Evolutionary conservation across 2,797 vertebrate species (phyloP).

Genomic region (Peromyscus eremicus): DNA sequence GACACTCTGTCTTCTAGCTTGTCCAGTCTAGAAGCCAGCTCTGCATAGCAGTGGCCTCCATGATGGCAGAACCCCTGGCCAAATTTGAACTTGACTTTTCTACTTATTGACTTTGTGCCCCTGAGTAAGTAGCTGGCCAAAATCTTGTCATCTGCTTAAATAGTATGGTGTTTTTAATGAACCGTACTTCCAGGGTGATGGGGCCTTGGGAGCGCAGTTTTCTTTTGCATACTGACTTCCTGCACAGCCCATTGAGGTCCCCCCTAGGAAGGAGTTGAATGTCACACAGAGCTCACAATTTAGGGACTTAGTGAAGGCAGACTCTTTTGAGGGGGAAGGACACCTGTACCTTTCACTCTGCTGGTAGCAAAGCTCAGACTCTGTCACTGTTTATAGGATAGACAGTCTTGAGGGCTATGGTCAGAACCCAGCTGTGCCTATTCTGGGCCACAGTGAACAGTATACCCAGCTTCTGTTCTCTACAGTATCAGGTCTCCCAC

Average conservation of each 20-base stretch:
- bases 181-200: too few species aligned
- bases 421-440: neutral
- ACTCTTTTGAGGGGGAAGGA: neutral
- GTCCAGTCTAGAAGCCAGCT: neutral
- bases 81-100: neutral
- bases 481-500: neutral
- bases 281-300: neutral
- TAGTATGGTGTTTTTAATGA: neutral
- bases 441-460: rapidly evolving
- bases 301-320: neutral
- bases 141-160: neutral
- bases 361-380: neutral
- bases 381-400: neutral
- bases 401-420: neutral
- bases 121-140: neutral
- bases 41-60: too few species aligned
- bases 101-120: neutral
- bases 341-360: neutral
- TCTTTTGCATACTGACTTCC: neutral
- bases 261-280: neutral
- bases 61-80: neutral
- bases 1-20: neutral
- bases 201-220: neutral
- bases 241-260: rapidly evolving
- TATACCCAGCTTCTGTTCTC: neutral